Conservation (phyloP, 2,797 vertebrate species). For the Brachymystax lenok region DNA sequence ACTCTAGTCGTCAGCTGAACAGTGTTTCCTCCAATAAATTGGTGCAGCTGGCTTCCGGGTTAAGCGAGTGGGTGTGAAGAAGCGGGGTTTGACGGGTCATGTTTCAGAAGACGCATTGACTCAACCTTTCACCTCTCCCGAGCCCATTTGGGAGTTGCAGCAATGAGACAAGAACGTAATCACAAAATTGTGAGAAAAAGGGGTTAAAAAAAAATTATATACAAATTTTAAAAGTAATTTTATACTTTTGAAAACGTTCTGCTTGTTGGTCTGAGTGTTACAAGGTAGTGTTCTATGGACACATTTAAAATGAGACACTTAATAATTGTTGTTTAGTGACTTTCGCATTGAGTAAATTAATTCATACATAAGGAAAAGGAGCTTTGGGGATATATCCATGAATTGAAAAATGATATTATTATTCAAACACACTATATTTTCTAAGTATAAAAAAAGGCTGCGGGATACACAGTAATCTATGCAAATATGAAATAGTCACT, state of each 20-base stretch:
- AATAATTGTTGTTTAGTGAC: neutral
- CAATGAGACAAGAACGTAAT: too few species aligned
- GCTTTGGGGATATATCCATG: neutral
- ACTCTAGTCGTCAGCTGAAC: too few species aligned
- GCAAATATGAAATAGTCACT: constrained; percentile 17
- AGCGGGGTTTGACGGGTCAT: too few species aligned
- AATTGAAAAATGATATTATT: neutral
- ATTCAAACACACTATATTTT: neutral
- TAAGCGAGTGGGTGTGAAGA: too few species aligned
- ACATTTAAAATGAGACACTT: neutral
- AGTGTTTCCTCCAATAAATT: too few species aligned
- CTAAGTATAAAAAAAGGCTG: neutral
- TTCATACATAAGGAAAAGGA: neutral
- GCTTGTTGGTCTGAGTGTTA: neutral
- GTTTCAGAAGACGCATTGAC: too few species aligned
- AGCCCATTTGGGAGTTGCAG: too few species aligned
- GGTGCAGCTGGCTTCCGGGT: too few species aligned
- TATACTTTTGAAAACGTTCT: neutral
- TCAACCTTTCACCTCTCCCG: too few species aligned
- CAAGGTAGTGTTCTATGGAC: neutral
- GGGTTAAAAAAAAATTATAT: too few species aligned
- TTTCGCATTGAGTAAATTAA: neutral
- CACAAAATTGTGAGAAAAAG: too few species aligned
- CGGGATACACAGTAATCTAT: constrained; percentile 14
- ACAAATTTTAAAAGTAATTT: too few species aligned